Evolutionary conservation across 2,797 vertebrate genomes (phyloP).

Genomic region (Acanthurus tractus): DNA sequence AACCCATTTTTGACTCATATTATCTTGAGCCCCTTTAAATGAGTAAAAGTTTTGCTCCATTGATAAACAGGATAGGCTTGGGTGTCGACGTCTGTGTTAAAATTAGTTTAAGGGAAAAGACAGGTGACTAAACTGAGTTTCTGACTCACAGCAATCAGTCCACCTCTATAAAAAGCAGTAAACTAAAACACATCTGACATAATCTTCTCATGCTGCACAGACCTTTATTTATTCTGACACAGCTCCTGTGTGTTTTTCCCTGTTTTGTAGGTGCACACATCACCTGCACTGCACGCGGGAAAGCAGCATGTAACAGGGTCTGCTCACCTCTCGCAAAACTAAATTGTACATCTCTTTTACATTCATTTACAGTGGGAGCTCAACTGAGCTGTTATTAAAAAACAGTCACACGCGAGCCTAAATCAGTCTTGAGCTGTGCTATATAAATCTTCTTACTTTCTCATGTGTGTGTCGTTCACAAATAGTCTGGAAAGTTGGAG

Average conservation of each 20-base stretch:
- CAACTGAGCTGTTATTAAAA: not conserved
- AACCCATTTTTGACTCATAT: not conserved
- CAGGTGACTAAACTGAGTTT: not conserved
- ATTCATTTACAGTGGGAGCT: not conserved
- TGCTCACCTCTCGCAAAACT: not conserved
- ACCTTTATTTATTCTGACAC: not conserved
- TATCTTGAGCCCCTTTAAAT: not conserved
- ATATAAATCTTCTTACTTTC: no score
- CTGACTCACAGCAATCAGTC: not conserved
- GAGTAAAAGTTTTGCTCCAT: not conserved
- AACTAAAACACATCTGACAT: not conserved
- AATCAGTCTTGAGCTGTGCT: no score
- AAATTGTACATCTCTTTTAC: not conserved
- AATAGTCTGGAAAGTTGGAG: not conserved
- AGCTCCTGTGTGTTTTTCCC: not conserved
- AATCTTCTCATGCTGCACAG: not conserved
- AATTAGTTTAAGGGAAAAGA: not conserved
- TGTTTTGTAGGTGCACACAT: constrained; percentile 4
- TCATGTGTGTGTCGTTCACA: not conserved
- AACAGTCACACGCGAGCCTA: no score
- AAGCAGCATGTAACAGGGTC: not conserved
- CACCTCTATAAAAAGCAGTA: not conserved
- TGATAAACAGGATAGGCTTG: not conserved
- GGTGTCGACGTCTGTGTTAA: not conserved
- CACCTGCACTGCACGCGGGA: not conserved